Evolutionary conservation across 1,140 invertebrate species (phyloP).

Genomic region (Drosophila parabipectinata): DNA sequence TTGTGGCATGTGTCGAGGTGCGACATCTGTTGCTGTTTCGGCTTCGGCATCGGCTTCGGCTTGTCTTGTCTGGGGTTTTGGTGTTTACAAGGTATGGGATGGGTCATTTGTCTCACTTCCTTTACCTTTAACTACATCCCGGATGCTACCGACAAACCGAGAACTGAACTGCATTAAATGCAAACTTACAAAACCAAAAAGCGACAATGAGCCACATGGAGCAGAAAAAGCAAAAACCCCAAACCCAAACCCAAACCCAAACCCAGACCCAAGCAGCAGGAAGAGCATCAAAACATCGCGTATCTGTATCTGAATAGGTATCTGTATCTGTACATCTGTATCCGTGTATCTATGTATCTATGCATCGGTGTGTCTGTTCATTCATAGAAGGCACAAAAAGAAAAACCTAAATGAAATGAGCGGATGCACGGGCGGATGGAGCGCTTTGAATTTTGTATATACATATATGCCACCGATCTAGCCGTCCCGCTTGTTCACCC

Average conservation of each 20-base stretch:
- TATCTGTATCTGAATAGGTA: constrained; percentile 12
- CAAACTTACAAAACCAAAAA: constrained; percentile 70
- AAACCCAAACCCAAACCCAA: constrained; percentile 9
- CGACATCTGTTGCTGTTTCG: constrained; percentile 66
- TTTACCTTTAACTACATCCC: constrained; percentile 79
- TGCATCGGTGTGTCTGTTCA: constrained; percentile 41
- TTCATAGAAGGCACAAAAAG: constrained; percentile 66
- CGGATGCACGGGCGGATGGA: constrained; percentile 81
- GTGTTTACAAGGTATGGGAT: constrained; percentile 38
- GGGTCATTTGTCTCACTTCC: constrained; percentile 80
- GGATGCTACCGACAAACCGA: constrained; percentile 68
- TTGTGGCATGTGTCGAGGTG: constrained; percentile 71
- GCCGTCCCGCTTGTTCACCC: constrained; percentile 6
- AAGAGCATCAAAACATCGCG: constrained; percentile 25
- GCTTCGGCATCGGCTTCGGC: neutral
- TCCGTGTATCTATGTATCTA: constrained; percentile 28
- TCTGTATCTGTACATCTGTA: constrained; percentile 6
- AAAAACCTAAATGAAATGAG: constrained; percentile 59
- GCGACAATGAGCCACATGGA: constrained; percentile 60
- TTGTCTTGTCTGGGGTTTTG: constrained; percentile 4
- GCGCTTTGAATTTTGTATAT: constrained; percentile 69
- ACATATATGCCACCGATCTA: constrained; percentile 32
- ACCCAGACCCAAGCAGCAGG: constrained; percentile 16
- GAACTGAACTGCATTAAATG: constrained; percentile 69
- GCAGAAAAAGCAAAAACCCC: constrained; percentile 12